Evolutionary conservation across 2,888 invertebrate species (phyloP).

Genomic region (Scaptomyza tumidula): DNA sequence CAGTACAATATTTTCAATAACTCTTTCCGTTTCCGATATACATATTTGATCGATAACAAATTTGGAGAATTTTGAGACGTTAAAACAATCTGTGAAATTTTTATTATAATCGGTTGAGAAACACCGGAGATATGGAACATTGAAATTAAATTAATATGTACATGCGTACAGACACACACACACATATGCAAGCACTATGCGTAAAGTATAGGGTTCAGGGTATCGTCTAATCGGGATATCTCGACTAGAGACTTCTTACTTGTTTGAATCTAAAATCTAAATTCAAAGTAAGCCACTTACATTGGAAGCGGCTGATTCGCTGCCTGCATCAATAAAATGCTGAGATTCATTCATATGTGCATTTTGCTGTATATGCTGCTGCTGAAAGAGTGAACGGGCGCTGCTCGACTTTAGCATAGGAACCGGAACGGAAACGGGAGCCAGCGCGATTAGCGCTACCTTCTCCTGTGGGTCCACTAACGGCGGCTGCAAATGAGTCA

Average conservation of each 20-base stretch:
- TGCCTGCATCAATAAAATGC: slow-evolving; percentile 84
- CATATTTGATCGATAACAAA: no score
- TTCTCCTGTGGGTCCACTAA: slow-evolving; percentile 33
- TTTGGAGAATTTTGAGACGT: no score
- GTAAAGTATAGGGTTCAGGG: no score
- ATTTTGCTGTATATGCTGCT: slow-evolving; percentile 74
- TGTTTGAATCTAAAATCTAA: neutral
- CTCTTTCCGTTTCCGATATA: no score
- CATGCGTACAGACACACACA: no score
- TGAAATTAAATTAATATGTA: no score
- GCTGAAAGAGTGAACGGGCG: slow-evolving; percentile 80
- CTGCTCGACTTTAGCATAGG: slow-evolving; percentile 78
- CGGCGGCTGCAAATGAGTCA: slow-evolving; percentile 18
- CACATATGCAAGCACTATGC: no score
- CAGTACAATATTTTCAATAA: no score
- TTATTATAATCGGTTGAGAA: no score
- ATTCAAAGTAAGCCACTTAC: slow-evolving; percentile 66
- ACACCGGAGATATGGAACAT: no score
- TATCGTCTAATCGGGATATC: no score
- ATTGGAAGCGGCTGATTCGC: slow-evolving; percentile 84
- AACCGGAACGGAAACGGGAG: slow-evolving; percentile 47
- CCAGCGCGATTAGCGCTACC: slow-evolving; percentile 44
- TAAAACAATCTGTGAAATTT: no score
- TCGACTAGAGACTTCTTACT: neutral
- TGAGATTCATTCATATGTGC: slow-evolving; percentile 83